A percentile compares a stretch with the other conserved stretches of the same genome.
Conservation (phyloP, 2,113 vertebrate genomes). For the Alouatta palliata region DNA sequence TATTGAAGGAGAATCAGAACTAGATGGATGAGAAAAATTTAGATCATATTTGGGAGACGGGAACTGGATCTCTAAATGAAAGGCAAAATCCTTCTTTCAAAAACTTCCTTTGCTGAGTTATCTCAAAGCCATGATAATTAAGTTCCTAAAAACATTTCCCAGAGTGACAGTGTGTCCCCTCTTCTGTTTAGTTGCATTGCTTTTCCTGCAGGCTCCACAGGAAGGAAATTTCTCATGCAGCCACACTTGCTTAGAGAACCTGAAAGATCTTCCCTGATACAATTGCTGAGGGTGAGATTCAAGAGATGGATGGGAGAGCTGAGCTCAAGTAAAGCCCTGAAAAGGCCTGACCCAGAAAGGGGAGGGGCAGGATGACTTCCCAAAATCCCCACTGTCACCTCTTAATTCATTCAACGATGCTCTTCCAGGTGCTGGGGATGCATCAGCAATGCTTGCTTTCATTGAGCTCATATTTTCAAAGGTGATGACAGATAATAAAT, state of each 20-base stretch:
- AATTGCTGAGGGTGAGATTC: neutral
- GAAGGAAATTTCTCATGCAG: neutral
- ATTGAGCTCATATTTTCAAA: neutral
- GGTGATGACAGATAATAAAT: neutral
- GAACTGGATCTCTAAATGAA: neutral
- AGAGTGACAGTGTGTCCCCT: neutral
- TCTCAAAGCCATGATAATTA: neutral
- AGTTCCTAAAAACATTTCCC: neutral
- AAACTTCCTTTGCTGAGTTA: neutral
- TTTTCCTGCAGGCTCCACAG: neutral
- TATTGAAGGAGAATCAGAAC: neutral
- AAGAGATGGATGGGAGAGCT: neutral
- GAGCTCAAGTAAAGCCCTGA: neutral
- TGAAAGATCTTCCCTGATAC: neutral
- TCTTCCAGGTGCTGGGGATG: too few relatives aligned
- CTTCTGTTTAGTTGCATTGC: neutral
- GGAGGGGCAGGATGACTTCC: neutral
- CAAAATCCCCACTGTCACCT: neutral
- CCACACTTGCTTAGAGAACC: neutral
- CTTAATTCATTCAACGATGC: neutral
- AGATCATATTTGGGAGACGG: neutral
- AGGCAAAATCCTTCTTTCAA: neutral
- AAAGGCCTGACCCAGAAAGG: accelerated
- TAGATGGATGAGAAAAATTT: neutral
- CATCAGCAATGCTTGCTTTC: neutral